Conservation (phyloP, 2,797 vertebrate genomes). For the Pipistrellus kuhlii region DNA sequence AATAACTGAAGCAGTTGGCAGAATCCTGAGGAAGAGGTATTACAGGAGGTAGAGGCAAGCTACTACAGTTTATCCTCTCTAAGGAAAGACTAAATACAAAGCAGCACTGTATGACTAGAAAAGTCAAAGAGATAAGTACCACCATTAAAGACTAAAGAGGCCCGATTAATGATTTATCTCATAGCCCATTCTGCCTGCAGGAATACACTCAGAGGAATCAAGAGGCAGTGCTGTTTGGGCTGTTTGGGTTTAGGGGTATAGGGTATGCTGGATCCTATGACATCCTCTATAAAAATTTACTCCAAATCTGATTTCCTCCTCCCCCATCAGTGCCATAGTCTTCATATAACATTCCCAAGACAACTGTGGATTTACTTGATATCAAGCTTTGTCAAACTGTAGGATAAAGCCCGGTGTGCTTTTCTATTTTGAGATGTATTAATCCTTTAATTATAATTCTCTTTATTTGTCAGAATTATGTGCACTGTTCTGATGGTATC, state of each 20-base stretch:
- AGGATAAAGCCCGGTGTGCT: not conserved
- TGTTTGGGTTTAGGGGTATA: not conserved
- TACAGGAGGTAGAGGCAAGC: not conserved
- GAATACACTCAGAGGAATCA: not conserved
- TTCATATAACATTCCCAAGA: not conserved
- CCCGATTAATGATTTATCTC: constrained; percentile 2
- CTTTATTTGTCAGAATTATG: not conserved
- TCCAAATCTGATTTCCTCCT: not conserved
- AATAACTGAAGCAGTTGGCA: not conserved
- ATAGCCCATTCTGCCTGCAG: not conserved
- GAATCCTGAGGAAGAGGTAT: not conserved
- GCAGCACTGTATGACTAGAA: not conserved
- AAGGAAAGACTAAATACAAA: constrained; percentile 21
- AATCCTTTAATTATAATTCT: not conserved
- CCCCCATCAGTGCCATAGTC: not conserved
- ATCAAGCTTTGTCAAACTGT: not conserved
- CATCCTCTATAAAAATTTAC: not conserved
- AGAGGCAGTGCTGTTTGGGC: not conserved
- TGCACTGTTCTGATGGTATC: not conserved
- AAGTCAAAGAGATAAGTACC: not conserved
- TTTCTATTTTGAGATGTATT: not conserved
- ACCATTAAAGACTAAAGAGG: not conserved
- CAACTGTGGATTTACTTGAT: not conserved
- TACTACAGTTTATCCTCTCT: not conserved
- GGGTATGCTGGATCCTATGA: not conserved